Base-by-base conservation (phyloP, 2,888 invertebrate genomes). In the Mythimna pallens region DNA sequence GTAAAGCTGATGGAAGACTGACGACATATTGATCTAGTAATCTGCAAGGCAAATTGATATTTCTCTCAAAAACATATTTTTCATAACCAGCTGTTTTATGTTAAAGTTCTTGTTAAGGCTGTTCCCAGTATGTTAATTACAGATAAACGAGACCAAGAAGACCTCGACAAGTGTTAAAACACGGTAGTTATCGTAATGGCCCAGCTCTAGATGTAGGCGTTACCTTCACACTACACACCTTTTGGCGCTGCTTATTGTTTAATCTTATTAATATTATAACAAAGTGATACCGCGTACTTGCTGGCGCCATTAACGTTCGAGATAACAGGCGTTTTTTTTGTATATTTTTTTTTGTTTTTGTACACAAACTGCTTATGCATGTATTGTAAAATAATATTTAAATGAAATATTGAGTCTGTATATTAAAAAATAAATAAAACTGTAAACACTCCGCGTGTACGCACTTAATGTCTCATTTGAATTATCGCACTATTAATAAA, bases 221-320 rank as follows among this genome's bases (percentile, higher is more conserved):
- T 70, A 43, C 76, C 70, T 59, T 65, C 55, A 47, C 22, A 58
- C 36, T 79, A 71, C 71, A 84, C 85, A 84, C 70, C 85, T 78
- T 78, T 78, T 66, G 67, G 65, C 50, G 47, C 57, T 65, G 66
- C 57, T 65, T 66, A 80, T 77, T 82, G 61, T 76, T 82, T 79
- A 72, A 82, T 86, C 70, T 85, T 81, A 79, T 83, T 65, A 79
- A 65, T 65, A 74, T 50, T 77, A 36, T 65, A 71, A 74, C 70
- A 73, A 50, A 76, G 70, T 75, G 72, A 86, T 83, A 86, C 67
- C 58, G 69, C 61, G 70, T 67, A 68, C 70, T 78, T 57, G 69
- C 25, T 71, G 77, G 81, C 84, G 80, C 81, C 84, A 83, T 82
- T 80, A 71, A 22, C 25, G 50, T 54, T 65, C 17, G 1, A 77